Conservation (phyloP, 2,888 invertebrate genomes). For the Xiphydria camelus region DNA sequence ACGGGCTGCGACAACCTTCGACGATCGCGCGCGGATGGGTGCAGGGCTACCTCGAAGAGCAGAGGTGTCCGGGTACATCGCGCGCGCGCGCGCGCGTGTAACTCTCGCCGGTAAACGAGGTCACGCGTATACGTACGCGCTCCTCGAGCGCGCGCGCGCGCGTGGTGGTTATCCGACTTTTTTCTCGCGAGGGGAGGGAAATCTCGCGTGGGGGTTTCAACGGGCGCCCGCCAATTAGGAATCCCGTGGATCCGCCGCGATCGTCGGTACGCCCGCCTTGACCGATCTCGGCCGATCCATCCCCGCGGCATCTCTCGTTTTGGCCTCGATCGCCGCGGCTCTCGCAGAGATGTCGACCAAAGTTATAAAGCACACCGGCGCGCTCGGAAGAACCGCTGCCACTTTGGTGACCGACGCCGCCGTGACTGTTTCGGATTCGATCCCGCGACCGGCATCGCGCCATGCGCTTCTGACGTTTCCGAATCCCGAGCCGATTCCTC, state of each 20-base stretch:
- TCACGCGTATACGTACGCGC: constrained; percentile 3
- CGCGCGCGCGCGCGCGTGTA: neutral
- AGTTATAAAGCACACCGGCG: constrained; percentile 53
- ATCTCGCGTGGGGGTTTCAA: too few relatives aligned
- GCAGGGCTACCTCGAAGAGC: too few relatives aligned
- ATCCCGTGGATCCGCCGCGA: constrained; percentile 42
- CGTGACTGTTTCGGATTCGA: constrained; percentile 33
- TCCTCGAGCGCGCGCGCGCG: too few relatives aligned
- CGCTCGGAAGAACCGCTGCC: constrained; percentile 45
- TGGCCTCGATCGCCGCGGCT: constrained; percentile 22
- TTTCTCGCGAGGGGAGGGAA: too few relatives aligned
- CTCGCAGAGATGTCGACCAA: constrained; percentile 35
- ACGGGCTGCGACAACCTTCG: too few relatives aligned
- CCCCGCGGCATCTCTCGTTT: constrained; percentile 19
- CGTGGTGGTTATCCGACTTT: too few relatives aligned
- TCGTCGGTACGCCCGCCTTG: constrained; percentile 37
- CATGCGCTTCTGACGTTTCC: constrained; percentile 35
- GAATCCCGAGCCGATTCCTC: too few relatives aligned
- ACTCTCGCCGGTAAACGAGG: constrained; percentile 12
- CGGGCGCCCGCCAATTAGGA: too few relatives aligned
- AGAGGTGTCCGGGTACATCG: too few relatives aligned
- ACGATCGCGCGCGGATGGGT: too few relatives aligned
- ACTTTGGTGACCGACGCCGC: constrained; percentile 47
- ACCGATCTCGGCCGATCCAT: constrained; percentile 25
- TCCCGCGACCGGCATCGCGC: constrained; percentile 25